Evolutionary conservation across 1,140 invertebrate species (phyloP).

Genomic region (Drosophila repletoides): DNA sequence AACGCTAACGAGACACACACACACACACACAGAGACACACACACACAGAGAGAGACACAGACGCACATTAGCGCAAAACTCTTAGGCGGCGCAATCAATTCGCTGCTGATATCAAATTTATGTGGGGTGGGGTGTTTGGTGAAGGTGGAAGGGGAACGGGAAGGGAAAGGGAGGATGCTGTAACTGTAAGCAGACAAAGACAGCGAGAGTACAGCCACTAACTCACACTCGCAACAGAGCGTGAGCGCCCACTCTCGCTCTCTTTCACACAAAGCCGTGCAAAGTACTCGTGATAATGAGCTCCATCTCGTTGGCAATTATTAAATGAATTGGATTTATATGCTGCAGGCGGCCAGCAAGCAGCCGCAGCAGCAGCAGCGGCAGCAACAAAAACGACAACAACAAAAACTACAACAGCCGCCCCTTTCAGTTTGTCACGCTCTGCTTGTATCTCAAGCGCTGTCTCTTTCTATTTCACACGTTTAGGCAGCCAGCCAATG

Average conservation of each 20-base stretch:
- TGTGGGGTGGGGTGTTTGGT: slow-evolving; percentile 6
- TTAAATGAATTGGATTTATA: slow-evolving; percentile 82
- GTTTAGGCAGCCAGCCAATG: slow-evolving; percentile 49
- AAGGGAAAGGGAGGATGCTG: not conserved
- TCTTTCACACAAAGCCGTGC: slow-evolving; percentile 61
- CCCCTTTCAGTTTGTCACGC: slow-evolving; percentile 15
- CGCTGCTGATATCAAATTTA: slow-evolving; percentile 44
- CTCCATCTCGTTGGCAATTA: slow-evolving; percentile 82
- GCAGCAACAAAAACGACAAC: not conserved
- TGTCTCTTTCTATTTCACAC: not conserved
- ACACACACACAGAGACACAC: slow-evolving; percentile 27
- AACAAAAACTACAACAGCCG: slow-evolving; percentile 10
- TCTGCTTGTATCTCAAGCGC: not conserved
- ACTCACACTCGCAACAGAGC: slow-evolving; percentile 12
- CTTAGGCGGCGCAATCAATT: slow-evolving; percentile 54
- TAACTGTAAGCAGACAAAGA: slow-evolving; percentile 31
- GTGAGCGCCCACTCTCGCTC: not conserved
- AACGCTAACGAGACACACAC: slow-evolving; percentile 65
- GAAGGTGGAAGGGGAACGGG: not conserved
- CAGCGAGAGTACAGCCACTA: slow-evolving; percentile 22
- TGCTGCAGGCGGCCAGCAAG: slow-evolving; percentile 33
- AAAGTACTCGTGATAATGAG: slow-evolving; percentile 81
- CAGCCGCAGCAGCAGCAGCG: slow-evolving; percentile 21
- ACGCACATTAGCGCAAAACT: slow-evolving; percentile 53
- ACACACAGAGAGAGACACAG: slow-evolving; percentile 1